phyloP scores from a whole-genome alignment of 2,797 vertebrate species.

The Bucorvus abyssinicus region DNA sequence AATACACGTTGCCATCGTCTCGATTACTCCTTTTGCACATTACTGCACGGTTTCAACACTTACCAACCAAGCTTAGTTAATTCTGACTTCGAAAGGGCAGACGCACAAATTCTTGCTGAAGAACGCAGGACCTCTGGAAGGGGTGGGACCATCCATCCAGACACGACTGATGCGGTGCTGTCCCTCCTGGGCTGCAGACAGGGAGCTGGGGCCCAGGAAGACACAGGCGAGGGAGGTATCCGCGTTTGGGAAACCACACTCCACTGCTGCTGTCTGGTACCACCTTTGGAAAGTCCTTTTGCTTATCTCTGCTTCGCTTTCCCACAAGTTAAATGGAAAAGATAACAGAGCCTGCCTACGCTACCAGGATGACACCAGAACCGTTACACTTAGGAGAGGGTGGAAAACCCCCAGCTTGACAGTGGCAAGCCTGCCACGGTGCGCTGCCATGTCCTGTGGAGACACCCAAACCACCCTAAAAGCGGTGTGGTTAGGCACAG shows the following conservation, averaged over 20 bases:
- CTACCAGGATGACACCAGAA: not conserved
- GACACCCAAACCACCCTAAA: not conserved
- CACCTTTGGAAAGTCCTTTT: not conserved
- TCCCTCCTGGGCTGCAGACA: not conserved
- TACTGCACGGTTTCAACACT: not conserved
- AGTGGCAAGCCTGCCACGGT: not conserved
- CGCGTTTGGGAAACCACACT: not conserved
- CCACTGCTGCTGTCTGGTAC: not conserved
- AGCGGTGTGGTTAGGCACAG: not conserved
- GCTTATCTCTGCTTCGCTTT: not conserved
- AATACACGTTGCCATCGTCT: accelerated
- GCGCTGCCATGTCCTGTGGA: not conserved
- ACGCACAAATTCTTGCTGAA: not conserved
- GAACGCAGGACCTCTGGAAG: not conserved
- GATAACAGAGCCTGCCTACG: not conserved
- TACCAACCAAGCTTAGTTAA: accelerated
- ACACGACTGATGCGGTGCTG: not conserved
- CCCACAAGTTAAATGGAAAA: not conserved
- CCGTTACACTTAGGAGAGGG: not conserved
- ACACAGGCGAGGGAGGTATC: not conserved
- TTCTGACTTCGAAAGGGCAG: not conserved
- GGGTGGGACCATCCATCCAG: not conserved
- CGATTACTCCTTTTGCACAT: not conserved
- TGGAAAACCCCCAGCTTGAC: not conserved
- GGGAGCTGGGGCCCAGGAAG: not conserved